Percentiles rank a stretch among this genome's conserved stretches.
Evolutionary conservation across 2,113 vertebrate genomes (phyloP).

Genomic region (Phocoena sinus): DNA sequence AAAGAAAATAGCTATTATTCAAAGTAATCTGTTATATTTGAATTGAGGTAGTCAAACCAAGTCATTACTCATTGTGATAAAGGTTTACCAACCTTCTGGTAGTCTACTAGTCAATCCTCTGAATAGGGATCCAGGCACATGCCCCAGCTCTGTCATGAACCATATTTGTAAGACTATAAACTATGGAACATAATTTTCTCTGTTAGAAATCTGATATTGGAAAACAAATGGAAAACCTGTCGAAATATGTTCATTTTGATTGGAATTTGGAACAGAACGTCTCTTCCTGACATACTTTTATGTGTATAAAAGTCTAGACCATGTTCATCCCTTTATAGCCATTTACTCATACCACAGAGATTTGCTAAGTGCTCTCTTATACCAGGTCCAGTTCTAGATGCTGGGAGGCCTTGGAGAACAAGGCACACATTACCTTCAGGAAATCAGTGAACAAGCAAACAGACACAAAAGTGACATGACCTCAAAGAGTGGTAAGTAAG

Average conservation of each 20-base stretch:
- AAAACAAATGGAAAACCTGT: not conserved
- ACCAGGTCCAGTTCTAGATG: not conserved
- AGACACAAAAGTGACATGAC: not conserved
- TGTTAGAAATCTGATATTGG: not conserved
- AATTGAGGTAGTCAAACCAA: not conserved
- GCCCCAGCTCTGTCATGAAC: not conserved
- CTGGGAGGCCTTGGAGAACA: not conserved
- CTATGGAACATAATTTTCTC: not conserved
- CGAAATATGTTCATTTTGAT: not conserved
- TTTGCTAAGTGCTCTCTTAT: not conserved
- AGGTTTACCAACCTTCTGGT: not conserved
- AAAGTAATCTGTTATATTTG: not conserved
- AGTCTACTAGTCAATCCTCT: not conserved
- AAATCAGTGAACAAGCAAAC: not conserved
- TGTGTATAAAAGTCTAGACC: not conserved
- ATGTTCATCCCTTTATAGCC: not conserved
- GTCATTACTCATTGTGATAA: not conserved
- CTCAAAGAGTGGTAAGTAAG: not conserved
- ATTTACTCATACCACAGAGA: not conserved
- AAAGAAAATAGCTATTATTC: constrained; percentile 40
- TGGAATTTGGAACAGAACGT: not conserved
- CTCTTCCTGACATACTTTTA: not conserved
- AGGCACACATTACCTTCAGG: not conserved
- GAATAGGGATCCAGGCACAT: not conserved
- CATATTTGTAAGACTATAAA: not conserved